Base-by-base conservation (phyloP, 2,113 vertebrate genomes). In the Dasypus novemcinctus region DNA sequence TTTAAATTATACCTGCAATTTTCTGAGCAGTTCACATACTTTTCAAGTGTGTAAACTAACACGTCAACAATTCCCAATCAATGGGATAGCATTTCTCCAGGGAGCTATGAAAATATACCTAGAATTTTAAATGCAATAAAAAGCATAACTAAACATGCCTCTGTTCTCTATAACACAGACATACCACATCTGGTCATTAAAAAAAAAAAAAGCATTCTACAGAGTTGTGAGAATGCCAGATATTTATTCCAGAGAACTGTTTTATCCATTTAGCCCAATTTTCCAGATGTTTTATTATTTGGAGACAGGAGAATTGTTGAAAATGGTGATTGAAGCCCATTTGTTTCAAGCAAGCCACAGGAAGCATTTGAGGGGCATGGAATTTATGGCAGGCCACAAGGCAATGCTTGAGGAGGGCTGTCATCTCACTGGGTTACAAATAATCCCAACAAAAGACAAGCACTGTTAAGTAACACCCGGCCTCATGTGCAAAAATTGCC, bases 191-290 rank as follows among this genome's bases (percentile, higher is more conserved):
- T 98, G 98, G 98, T 97, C 97, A 96, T 98, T 97, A 97, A 97
- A 98, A 98, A 97, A 98, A 98, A 97, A 94, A 87, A 96, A 95
- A 80, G 94, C 97, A 97, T 98, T 98, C 97, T 98, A 97, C 66
- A 94, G 97, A 97, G 95, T 97, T 98, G 98, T 98, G 97, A 93
- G 76, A 90, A 96, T 98, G 98, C 98, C 98, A 98, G 97, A 97
- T 97, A 98, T 93, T 25, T 98, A 98, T 98, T 98, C 98, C 94
- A 91, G 96, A 96, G 97, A 97, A 87, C 98, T 98, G 98, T 98
- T 98, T 98, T 98, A 98, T 98, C 97, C 98, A 98, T 98, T 98
- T 97, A 98, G 97, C 76, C 97, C 98, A 98, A 98, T 98, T 98
- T 97, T 96, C 98, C 98, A 98, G 97, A 98, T 98, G 98, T 98